These are phyloP conservation scores for Cacatua alba DNA, from an alignment of 2,113 vertebrate species.

Conservation along the genomic window DNA sequence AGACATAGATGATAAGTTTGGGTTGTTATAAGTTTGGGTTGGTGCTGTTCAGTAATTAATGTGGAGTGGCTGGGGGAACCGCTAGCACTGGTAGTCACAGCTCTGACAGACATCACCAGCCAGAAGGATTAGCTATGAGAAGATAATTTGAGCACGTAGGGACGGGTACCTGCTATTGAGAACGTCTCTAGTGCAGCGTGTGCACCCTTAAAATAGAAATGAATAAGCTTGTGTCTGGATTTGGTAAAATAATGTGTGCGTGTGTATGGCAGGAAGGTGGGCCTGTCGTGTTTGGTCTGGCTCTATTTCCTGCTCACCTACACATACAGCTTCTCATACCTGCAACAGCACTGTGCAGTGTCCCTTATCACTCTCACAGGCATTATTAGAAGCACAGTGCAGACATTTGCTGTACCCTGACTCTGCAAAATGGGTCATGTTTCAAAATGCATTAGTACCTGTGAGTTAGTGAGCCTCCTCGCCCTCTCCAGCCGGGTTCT, in stretches of 20 bases:
- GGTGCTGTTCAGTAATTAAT: background rate
- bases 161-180: background rate
- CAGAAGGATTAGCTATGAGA: background rate
- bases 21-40: background rate
- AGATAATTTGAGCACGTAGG: background rate
- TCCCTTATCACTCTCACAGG: background rate
- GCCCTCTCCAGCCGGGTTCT: background rate
- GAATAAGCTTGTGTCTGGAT: background rate
- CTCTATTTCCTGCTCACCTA: background rate
- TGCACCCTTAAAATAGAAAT: constrained; percentile 7
- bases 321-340: background rate
- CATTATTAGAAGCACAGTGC: background rate
- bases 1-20: background rate
- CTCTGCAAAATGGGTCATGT: background rate
- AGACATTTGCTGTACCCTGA: background rate
- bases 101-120: background rate
- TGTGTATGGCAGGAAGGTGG: background rate
- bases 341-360: background rate
- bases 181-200: background rate
- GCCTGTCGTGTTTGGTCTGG: background rate
- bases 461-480: background rate
- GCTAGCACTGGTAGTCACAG: background rate
- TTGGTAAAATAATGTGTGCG: background rate
- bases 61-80: background rate
- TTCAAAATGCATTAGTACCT: constrained; percentile 10